Percentiles rank a stretch among this genome's conserved stretches.
phyloP scores from a whole-genome alignment of 2,888 invertebrate genomes.

The Phyllotreta cruciferae region DNA sequence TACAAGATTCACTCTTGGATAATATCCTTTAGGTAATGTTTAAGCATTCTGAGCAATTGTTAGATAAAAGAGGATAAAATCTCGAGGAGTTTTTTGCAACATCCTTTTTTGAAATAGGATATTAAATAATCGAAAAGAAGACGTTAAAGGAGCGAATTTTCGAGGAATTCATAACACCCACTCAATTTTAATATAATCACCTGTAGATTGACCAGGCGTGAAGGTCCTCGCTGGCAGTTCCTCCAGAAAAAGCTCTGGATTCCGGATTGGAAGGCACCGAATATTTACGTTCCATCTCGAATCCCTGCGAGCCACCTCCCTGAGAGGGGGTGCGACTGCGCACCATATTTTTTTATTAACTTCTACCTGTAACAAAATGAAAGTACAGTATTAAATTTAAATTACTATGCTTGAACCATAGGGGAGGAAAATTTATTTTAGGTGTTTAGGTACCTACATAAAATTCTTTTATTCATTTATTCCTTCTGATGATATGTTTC shows the following conservation, averaged over 20 bases:
- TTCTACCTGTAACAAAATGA: conserved; percentile 29
- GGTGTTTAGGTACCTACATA: too few species aligned
- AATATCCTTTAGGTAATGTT: conserved; percentile 11
- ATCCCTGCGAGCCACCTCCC: conserved; percentile 64
- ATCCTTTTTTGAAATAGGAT: conserved; percentile 17
- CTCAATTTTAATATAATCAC: conserved; percentile 57
- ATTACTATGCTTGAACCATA: neutral
- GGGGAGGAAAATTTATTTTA: too few species aligned
- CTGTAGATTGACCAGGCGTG: conserved; percentile 97
- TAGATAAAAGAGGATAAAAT: conserved; percentile 13
- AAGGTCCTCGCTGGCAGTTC: conserved; percentile 88
- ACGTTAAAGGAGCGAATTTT: neutral
- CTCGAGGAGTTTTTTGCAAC: conserved; percentile 4
- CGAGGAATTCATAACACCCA: too few species aligned
- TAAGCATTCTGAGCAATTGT: conserved; percentile 5
- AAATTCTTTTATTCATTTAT: too few species aligned
- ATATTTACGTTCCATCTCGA: conserved; percentile 82
- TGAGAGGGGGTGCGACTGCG: conserved; percentile 54
- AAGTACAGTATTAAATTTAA: conserved; percentile 18
- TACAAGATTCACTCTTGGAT: conserved; percentile 10
- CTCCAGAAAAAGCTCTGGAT: conserved; percentile 73
- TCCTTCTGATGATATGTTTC: too few species aligned
- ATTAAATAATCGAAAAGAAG: too few species aligned
- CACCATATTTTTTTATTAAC: conserved; percentile 46
- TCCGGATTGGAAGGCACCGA: conserved; percentile 86